These are phyloP conservation scores for Antennarius striatus DNA, from an alignment of 2,113 vertebrate genomes.

Conservation along the genomic window DNA sequence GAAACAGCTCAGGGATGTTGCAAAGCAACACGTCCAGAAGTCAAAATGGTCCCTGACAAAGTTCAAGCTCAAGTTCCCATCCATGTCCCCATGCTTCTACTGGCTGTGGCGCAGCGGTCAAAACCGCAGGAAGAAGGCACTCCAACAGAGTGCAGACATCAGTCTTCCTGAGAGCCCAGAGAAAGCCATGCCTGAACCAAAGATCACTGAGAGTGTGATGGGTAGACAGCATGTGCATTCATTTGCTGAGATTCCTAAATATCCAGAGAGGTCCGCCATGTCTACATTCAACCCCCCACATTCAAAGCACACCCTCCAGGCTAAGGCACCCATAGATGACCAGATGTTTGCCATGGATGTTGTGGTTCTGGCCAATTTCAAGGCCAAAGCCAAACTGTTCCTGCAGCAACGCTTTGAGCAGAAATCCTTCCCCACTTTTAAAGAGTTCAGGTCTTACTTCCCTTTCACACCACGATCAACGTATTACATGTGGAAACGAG, in stretches of 20 bases:
- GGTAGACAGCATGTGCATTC: conserved; percentile 17
- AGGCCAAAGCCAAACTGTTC: conserved; percentile 95
- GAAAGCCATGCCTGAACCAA: neutral
- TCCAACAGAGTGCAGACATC: conserved; percentile 4
- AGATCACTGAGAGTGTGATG: conserved; percentile 1
- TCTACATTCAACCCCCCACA: conserved; percentile 40
- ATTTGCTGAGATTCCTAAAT: conserved; percentile 30
- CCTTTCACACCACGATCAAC: conserved; percentile 93
- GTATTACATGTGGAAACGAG: conserved; percentile 99
- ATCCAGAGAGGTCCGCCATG: conserved; percentile 2
- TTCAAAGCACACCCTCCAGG: conserved; percentile 44
- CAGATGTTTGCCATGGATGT: conserved; percentile 88
- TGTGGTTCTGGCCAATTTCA: conserved; percentile 89
- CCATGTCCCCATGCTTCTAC: conserved; percentile 85
- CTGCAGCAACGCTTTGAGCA: conserved; percentile 93
- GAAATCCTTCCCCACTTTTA: conserved; percentile 93
- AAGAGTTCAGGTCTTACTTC: conserved; percentile 92
- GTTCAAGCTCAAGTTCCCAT: conserved; percentile 88
- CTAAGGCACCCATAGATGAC: conserved; percentile 66
- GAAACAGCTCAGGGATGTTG: conserved; percentile 83
- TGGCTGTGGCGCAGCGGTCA: conserved; percentile 86
- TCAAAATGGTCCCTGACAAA: conserved; percentile 85
- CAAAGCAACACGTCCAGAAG: conserved; percentile 82
- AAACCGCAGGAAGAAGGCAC: conserved; percentile 30
- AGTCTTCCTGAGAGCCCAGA: conserved; percentile 19